These are phyloP conservation scores for Papilio protenor DNA, from an alignment of 2,888 invertebrate genomes.

Conservation along the genomic window DNA sequence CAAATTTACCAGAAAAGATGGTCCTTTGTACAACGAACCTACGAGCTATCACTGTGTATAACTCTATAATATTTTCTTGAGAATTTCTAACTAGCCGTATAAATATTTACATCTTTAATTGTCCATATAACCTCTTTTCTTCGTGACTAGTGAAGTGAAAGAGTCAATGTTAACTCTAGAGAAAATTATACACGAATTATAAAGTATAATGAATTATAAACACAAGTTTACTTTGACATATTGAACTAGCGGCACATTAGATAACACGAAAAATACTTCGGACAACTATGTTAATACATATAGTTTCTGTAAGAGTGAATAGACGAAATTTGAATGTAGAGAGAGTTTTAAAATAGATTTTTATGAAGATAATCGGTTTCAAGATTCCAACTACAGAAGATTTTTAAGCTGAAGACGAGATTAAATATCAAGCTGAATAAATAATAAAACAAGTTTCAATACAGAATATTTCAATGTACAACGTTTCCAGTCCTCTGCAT, in stretches of 20 bases:
- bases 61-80: not conserved
- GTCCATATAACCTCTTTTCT: not conserved
- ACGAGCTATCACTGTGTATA: not conserved
- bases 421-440: not conserved
- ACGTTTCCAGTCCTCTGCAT: not conserved
- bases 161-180: constrained; percentile 26
- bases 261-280: not conserved
- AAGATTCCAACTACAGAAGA: not conserved
- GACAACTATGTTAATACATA: not conserved
- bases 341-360: not conserved
- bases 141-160: not conserved
- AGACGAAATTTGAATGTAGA: too few relatives aligned
- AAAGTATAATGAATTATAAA: constrained; percentile 12
- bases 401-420: not conserved
- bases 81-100: not conserved
- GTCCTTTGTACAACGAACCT: too few relatives aligned
- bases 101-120: constrained; percentile 1
- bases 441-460: not conserved
- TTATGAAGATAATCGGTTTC: not conserved
- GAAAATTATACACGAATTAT: constrained; percentile 20
- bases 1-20: too few relatives aligned
- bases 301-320: not conserved
- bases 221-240: not conserved
- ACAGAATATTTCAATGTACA: not conserved
- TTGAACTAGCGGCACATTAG: constrained; percentile 28